A percentile compares a stretch with the other conserved stretches of the same genome.
These are phyloP conservation scores for Tenthredo notha DNA, from an alignment of 2,888 invertebrate species.

Conservation along the genomic window DNA sequence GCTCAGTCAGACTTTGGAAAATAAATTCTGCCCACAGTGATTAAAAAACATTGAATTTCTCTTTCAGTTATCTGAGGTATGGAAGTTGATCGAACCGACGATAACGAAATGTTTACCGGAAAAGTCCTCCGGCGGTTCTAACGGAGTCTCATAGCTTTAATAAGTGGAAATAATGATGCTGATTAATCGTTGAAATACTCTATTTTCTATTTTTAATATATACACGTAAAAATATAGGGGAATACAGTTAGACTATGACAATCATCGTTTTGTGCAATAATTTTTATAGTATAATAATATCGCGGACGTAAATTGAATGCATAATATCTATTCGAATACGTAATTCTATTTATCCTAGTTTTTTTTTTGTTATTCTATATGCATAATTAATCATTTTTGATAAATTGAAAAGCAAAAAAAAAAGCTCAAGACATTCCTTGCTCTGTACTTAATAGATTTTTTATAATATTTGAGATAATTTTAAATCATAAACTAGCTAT, in stretches of 20 bases:
- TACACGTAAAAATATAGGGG: neutral
- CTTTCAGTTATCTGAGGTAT: constrained; percentile 80
- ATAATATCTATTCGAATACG: neutral
- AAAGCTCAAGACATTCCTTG: constrained; percentile 64
- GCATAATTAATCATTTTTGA: neutral
- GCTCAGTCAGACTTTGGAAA: constrained; percentile 45
- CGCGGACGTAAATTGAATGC: neutral
- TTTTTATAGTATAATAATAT: neutral
- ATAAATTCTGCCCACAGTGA: neutral
- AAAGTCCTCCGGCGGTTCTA: constrained; percentile 64
- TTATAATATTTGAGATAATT: constrained; percentile 58
- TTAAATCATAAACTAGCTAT: neutral
- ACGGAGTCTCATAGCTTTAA: constrained; percentile 58
- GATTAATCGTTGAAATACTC: constrained; percentile 7
- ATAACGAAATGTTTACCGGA: constrained; percentile 80
- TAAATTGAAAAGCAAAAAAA: neutral
- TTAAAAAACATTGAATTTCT: constrained; percentile 54
- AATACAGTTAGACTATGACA: neutral
- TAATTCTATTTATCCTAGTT: too few relatives aligned
- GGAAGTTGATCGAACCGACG: constrained; percentile 80
- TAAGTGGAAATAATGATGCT: neutral
- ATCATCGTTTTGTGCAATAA: constrained; percentile 29
- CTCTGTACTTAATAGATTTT: constrained; percentile 73
- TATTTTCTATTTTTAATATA: neutral
- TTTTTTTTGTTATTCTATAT: neutral